Percentiles rank a stretch among this genome's conserved stretches.
phyloP scores from a whole-genome alignment of 2,888 invertebrate genomes.

The Mechanitis mazaeus region DNA sequence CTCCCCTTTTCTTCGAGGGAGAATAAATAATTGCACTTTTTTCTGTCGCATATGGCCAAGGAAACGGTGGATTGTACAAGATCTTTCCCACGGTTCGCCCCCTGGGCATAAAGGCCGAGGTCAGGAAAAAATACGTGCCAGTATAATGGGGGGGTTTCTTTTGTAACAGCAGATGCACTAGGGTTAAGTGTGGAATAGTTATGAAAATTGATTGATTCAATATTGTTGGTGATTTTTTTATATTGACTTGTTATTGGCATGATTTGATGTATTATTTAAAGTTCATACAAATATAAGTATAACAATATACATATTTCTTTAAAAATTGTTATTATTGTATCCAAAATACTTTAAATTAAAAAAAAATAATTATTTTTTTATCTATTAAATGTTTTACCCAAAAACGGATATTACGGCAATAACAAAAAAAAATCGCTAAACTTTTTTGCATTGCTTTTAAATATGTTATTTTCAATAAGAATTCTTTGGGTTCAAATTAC shows the following conservation, averaged over 20 bases:
- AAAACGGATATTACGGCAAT: conserved; percentile 4
- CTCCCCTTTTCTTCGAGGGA: conserved; percentile 75
- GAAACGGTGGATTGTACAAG: conserved; percentile 71
- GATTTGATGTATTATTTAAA: not conserved
- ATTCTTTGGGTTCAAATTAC: conserved; percentile 55
- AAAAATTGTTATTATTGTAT: no score
- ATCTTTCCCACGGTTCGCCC: conserved; percentile 75
- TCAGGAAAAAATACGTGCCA: conserved; percentile 75
- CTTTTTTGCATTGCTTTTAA: conserved; percentile 18
- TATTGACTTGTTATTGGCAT: not conserved
- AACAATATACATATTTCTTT: no score
- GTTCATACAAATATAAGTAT: not conserved
- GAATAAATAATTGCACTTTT: conserved; percentile 77
- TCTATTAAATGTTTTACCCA: no score
- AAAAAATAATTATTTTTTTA: no score
- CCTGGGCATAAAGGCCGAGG: conserved; percentile 70
- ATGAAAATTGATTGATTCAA: conserved; percentile 61
- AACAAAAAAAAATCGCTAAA: conserved; percentile 7
- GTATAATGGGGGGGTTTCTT: conserved; percentile 67
- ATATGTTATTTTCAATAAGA: conserved; percentile 32
- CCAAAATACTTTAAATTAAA: no score
- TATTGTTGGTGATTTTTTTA: conserved; percentile 28
- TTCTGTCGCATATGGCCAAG: conserved; percentile 77
- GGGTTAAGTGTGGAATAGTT: conserved; percentile 67
- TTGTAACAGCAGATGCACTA: conserved; percentile 72